phyloP scores from a whole-genome alignment of 2,113 vertebrate species.

The Atlantisia rogersi region DNA sequence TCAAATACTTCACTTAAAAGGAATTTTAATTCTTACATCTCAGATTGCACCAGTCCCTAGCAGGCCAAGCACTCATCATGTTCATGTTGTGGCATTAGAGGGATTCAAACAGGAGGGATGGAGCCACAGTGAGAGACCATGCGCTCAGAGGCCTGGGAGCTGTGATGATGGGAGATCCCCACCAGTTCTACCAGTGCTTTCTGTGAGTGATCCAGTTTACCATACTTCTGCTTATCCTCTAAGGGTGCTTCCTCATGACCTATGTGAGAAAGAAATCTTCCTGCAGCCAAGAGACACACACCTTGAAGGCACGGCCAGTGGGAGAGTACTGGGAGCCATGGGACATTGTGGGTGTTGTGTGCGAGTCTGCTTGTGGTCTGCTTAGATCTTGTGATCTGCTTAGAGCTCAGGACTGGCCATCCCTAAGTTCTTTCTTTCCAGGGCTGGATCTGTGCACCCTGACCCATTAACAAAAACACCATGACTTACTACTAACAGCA shows the following conservation, averaged over 20 bases:
- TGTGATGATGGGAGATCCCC: neutral
- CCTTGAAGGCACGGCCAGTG: neutral
- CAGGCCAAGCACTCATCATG: neutral
- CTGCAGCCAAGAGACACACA: neutral
- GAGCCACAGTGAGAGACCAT: neutral
- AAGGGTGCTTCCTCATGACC: neutral
- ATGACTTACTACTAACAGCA: neutral
- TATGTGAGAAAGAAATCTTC: neutral
- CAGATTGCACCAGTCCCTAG: constrained; percentile 55
- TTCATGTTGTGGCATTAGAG: neutral
- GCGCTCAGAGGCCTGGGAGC: neutral
- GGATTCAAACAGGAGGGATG: neutral
- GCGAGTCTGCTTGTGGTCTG: neutral
- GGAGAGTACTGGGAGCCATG: neutral
- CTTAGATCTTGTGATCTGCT: neutral
- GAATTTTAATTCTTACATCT: constrained; percentile 62
- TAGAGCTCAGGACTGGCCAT: neutral
- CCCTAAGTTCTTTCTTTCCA: neutral
- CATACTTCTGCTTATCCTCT: neutral
- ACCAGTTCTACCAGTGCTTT: neutral
- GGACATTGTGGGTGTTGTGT: neutral
- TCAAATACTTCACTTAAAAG: constrained; percentile 65
- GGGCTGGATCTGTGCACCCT: neutral
- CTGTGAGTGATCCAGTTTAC: neutral
- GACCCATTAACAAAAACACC: neutral